These are phyloP conservation scores for Nothocercus julius DNA, from an alignment of 2,113 vertebrate species.

Conservation along the genomic window DNA sequence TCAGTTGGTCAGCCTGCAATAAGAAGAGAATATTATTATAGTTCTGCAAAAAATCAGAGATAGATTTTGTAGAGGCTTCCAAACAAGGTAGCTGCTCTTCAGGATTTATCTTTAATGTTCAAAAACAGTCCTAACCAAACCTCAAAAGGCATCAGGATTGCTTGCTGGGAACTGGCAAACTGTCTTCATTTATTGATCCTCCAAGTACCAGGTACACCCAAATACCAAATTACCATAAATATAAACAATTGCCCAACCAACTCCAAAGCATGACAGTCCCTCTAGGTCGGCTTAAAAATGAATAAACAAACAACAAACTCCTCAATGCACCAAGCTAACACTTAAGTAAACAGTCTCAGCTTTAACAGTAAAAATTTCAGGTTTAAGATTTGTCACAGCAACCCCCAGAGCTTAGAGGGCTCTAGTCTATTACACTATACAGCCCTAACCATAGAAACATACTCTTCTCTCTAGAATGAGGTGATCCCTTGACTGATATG, in stretches of 20 bases:
- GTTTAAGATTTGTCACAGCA: not conserved
- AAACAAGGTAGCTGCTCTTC: not conserved
- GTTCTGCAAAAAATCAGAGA: not conserved
- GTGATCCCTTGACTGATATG: not conserved
- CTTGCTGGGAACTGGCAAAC: not conserved
- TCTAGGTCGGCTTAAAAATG: not conserved
- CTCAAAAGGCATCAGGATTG: not conserved
- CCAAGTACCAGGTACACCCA: not conserved
- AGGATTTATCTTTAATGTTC: not conserved
- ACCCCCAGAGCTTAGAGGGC: not conserved
- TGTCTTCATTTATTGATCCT: not conserved
- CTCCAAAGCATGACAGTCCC: not conserved
- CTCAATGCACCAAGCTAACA: not conserved
- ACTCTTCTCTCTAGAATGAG: not conserved
- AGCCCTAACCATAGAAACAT: not conserved
- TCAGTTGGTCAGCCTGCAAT: conserved; percentile 96
- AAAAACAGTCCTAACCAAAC: not conserved
- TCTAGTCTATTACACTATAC: not conserved
- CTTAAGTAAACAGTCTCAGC: not conserved
- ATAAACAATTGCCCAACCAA: not conserved
- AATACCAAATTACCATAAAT: not conserved
- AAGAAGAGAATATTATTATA: conserved; percentile 38
- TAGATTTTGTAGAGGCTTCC: not conserved
- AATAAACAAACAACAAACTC: not conserved
- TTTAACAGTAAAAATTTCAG: not conserved